These are phyloP conservation scores for Solenopsis invicta DNA, from an alignment of 1,140 invertebrate genomes.

Conservation along the genomic window DNA sequence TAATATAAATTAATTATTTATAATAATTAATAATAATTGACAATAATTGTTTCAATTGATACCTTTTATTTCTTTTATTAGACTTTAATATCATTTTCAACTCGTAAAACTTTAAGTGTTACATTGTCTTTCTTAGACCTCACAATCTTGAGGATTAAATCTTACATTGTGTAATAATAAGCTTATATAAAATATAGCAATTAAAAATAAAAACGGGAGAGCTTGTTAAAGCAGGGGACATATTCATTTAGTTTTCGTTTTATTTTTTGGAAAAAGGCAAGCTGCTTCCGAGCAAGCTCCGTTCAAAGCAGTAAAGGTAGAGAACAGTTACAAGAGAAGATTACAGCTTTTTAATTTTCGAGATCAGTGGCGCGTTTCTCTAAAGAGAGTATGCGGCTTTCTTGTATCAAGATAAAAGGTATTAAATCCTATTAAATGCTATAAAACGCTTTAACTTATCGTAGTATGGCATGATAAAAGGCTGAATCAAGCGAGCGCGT, in stretches of 20 bases:
- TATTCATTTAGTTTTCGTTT: conserved; percentile 50
- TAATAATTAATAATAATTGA: conserved; percentile 15
- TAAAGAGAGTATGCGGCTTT: conserved; percentile 46
- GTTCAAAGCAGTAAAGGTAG: conserved; percentile 43
- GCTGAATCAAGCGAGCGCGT: conserved; percentile 10
- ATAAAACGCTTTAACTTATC: conserved; percentile 49
- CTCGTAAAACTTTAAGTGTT: neutral
- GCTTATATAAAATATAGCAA: conserved; percentile 13
- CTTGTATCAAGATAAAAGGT: conserved; percentile 58
- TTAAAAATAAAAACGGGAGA: conserved; percentile 19
- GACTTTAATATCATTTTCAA: neutral
- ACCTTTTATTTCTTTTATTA: neutral
- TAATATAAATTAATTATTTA: conserved; percentile 20
- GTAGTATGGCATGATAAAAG: conserved; percentile 34
- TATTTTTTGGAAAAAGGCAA: conserved; percentile 40
- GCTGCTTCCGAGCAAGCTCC: conserved; percentile 41
- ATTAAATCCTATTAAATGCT: conserved; percentile 57
- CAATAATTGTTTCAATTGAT: neutral
- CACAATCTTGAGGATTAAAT: neutral
- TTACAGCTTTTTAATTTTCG: conserved; percentile 65
- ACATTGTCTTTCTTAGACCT: neutral
- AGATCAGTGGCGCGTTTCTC: conserved; percentile 61
- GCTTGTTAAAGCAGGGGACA: conserved; percentile 12
- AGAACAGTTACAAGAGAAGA: conserved; percentile 57
- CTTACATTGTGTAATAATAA: neutral